Conservation (phyloP, 37 sponge, comb jelly and placozoan species). For the Tethya wilhelma region DNA sequence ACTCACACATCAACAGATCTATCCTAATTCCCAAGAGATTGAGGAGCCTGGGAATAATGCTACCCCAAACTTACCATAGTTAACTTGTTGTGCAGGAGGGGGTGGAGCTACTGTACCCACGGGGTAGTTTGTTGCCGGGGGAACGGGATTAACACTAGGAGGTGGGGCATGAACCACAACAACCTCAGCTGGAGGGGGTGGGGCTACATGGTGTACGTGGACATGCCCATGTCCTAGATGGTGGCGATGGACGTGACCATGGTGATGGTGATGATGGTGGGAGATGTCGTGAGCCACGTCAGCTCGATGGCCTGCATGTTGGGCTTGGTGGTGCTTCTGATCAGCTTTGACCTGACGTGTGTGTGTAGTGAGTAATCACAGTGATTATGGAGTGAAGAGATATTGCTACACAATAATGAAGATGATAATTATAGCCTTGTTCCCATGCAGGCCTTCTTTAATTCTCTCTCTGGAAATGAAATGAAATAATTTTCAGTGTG, state of each 20-base stretch:
- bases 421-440: no score
- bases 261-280: slow-evolving; percentile 47
- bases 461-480: no score
- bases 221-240: slow-evolving; percentile 32
- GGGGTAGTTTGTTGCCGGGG: slow-evolving; percentile 13
- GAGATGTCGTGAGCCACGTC: slow-evolving; percentile 49
- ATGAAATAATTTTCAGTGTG: no score
- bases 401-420: no score
- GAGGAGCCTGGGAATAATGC: no score
- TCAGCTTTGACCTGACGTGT: slow-evolving; percentile 48
- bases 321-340: slow-evolving; percentile 64
- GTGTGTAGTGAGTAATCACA: no score
- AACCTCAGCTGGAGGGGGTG: slow-evolving; percentile 35
- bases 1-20: no score
- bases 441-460: no score
- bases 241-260: slow-evolving; percentile 36
- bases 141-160: slow-evolving; percentile 7
- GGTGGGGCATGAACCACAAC: slow-evolving; percentile 52
- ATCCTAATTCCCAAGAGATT: no score
- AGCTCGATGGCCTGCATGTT: slow-evolving; percentile 47
- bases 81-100: slow-evolving; percentile 12
- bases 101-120: slow-evolving; percentile 9
- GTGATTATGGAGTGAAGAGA: no score
- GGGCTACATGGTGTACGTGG: not conserved
- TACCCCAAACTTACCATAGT: not conserved